phyloP scores from a whole-genome alignment of 2,797 vertebrate species.

The Halcyon chelicuti region DNA sequence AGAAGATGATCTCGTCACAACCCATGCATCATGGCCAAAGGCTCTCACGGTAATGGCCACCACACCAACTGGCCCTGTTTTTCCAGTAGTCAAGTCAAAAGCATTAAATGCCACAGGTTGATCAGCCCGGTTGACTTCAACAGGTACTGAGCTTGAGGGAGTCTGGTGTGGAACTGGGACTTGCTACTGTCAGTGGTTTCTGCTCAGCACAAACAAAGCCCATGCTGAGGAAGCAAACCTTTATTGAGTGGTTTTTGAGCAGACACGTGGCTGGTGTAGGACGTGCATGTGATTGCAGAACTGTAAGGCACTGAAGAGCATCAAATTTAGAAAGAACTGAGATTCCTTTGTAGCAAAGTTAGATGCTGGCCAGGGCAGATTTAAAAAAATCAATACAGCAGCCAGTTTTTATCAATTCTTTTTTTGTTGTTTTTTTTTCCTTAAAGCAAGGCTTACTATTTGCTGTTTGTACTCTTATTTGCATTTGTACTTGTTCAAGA shows the following conservation, averaged over 20 bases:
- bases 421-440: neutral
- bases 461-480: neutral
- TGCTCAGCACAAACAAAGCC: neutral
- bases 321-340: neutral
- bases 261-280: accelerated
- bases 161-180: neutral
- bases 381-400: neutral
- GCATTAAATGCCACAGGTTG: neutral
- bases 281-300: neutral
- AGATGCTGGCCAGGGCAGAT: neutral
- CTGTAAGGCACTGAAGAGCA: neutral
- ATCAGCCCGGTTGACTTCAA: neutral
- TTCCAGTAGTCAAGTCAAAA: neutral
- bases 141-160: neutral
- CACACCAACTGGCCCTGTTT: neutral
- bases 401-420: neutral
- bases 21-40: neutral
- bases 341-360: neutral
- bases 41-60: neutral
- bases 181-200: neutral
- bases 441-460: neutral
- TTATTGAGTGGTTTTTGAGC: neutral
- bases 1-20: neutral
- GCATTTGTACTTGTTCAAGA: neutral
- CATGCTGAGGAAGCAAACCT: neutral